phyloP scores from a whole-genome alignment of 2,113 vertebrate genomes.

The Onychorhynchus coronatus region DNA sequence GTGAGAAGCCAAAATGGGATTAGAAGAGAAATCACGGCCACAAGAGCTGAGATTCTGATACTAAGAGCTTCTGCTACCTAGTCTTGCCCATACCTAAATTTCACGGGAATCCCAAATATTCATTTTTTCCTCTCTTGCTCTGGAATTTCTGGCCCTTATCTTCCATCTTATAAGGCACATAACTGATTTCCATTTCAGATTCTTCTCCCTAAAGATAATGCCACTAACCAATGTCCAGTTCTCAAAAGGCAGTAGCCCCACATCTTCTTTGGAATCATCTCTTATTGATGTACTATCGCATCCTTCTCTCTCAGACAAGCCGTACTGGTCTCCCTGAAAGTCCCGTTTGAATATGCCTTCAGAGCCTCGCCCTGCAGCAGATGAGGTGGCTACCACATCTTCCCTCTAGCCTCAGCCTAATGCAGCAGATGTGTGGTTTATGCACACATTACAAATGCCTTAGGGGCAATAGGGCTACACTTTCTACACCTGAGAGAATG shows the following conservation, averaged over 20 bases:
- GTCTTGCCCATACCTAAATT: neutral
- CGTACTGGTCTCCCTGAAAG: rapidly evolving
- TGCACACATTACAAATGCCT: neutral
- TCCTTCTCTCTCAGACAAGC: rapidly evolving
- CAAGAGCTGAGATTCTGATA: neutral
- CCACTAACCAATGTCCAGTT: neutral
- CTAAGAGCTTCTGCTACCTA: neutral
- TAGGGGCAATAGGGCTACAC: neutral
- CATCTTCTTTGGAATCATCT: neutral
- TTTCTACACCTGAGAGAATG: rapidly evolving
- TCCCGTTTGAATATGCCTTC: neutral
- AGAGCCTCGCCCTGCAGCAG: neutral
- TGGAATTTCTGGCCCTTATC: neutral
- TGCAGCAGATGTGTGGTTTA: neutral
- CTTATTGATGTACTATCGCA: neutral
- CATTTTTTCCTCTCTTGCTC: neutral
- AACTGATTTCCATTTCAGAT: neutral
- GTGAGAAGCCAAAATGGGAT: neutral
- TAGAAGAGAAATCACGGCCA: neutral
- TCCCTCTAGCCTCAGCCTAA: neutral
- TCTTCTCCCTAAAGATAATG: neutral
- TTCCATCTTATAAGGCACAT: neutral
- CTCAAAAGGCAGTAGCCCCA: neutral
- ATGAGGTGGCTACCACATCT: neutral
- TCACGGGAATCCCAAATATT: neutral